phyloP scores from a whole-genome alignment of 1,140 invertebrate species.

The Penaeus chinensis region DNA sequence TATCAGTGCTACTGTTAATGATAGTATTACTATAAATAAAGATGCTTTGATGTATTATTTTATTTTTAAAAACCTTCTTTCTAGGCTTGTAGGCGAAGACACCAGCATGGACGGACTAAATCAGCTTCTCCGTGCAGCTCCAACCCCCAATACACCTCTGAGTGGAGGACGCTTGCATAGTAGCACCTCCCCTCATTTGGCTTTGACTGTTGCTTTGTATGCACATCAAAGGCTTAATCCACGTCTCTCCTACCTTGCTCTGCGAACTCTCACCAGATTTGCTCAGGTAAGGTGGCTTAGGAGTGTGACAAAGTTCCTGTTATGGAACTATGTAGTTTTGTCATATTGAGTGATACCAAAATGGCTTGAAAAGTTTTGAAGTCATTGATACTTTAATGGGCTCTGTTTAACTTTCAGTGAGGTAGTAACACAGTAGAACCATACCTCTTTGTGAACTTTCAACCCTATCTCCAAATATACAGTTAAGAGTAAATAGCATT shows the following conservation, averaged over 20 bases:
- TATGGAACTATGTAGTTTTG: too few relatives aligned
- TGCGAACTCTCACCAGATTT: slow-evolving; percentile 59
- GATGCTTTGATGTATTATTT: neutral
- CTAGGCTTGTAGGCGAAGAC: slow-evolving; percentile 51
- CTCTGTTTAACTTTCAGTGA: too few relatives aligned
- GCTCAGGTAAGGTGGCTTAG: slow-evolving; percentile 45
- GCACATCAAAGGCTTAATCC: slow-evolving; percentile 61
- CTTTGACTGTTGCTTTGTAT: slow-evolving; percentile 60
- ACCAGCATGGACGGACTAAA: slow-evolving; percentile 47
- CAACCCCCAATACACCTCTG: slow-evolving; percentile 9
- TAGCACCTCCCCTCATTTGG: slow-evolving; percentile 54
- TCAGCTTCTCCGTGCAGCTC: slow-evolving; percentile 48
- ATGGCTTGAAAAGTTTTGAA: too few relatives aligned
- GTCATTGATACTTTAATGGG: too few relatives aligned
- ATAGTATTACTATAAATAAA: too few relatives aligned
- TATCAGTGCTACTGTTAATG: too few relatives aligned
- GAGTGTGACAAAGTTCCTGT: too few relatives aligned
- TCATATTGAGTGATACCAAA: too few relatives aligned
- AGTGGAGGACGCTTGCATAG: slow-evolving; percentile 18
- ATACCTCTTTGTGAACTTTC: too few relatives aligned
- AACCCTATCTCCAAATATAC: too few relatives aligned
- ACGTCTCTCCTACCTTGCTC: slow-evolving; percentile 57
- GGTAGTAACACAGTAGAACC: too few relatives aligned
- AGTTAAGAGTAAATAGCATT: too few relatives aligned
- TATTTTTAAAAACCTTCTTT: neutral